Percentiles rank a stretch among this genome's conserved stretches.
phyloP scores from a whole-genome alignment of 2,888 invertebrate genomes.

The Lithophane semibrunnea region DNA sequence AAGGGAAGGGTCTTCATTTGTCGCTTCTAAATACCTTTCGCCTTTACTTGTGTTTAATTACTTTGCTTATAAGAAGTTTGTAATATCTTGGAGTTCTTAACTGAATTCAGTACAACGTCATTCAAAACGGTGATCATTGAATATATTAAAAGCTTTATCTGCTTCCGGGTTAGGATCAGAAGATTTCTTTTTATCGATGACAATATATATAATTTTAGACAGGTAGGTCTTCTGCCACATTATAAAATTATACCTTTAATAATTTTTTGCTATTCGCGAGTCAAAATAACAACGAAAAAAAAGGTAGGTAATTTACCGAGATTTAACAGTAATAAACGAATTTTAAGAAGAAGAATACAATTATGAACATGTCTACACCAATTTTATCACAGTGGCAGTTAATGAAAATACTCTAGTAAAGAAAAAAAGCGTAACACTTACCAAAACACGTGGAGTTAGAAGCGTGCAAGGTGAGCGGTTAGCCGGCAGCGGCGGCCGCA shows the following conservation, averaged over 20 bases:
- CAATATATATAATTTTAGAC: background rate
- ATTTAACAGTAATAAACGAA: background rate
- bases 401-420: slow-evolving; percentile 1
- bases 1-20: slow-evolving; percentile 28
- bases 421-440: slow-evolving; percentile 72
- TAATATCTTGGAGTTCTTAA: background rate
- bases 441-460: slow-evolving; percentile 79
- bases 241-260: background rate
- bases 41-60: slow-evolving; percentile 17
- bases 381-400: slow-evolving; percentile 57
- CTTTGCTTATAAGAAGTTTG: slow-evolving; percentile 1
- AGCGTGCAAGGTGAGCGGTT: slow-evolving; percentile 71
- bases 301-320: background rate
- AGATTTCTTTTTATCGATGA: background rate
- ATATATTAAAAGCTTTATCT: slow-evolving; percentile 19
- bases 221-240: no score
- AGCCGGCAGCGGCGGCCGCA: slow-evolving; percentile 82
- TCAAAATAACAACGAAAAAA: slow-evolving; percentile 10
- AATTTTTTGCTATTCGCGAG: background rate
- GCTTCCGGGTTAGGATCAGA: slow-evolving; percentile 13
- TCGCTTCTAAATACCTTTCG: slow-evolving; percentile 13
- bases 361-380: slow-evolving; percentile 2
- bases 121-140: slow-evolving; percentile 19
- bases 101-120: slow-evolving; percentile 5
- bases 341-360: background rate